Percentiles rank a stretch among this genome's conserved stretches.
Evolutionary conservation across 64 coral and sea anemone species (phyloP).

Genomic region (Montipora sp.): DNA sequence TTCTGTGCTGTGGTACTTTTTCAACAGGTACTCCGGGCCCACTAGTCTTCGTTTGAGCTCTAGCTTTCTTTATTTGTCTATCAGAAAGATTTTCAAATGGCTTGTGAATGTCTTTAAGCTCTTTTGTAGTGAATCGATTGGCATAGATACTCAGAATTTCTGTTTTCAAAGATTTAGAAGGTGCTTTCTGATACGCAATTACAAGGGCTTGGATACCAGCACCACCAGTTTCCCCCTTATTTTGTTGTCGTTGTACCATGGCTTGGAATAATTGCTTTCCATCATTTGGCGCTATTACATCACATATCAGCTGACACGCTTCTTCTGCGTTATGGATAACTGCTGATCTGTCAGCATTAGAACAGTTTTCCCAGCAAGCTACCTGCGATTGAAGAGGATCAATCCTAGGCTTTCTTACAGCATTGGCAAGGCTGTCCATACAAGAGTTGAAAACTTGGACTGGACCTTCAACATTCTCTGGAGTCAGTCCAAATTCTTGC

Average conservation of each 20-base stretch:
- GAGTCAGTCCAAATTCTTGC: not conserved
- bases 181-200: constrained; percentile 35
- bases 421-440: constrained; percentile 20
- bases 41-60: not conserved
- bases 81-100: constrained; percentile 43
- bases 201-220: constrained; percentile 10
- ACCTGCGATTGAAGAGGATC: constrained; percentile 39
- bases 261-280: constrained; percentile 11
- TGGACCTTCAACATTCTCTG: not conserved
- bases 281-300: constrained; percentile 21
- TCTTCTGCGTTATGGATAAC: constrained; percentile 44
- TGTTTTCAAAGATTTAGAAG: constrained; percentile 35
- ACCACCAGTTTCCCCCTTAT: not conserved
- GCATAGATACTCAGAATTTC: constrained; percentile 60
- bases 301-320: constrained; percentile 22
- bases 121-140: constrained; percentile 2
- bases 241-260: constrained; percentile 1
- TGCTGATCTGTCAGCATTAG: constrained; percentile 28
- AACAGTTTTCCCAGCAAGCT: not conserved
- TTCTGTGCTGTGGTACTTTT: constrained; percentile 28
- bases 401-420: constrained; percentile 28
- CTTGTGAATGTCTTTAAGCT: constrained; percentile 27
- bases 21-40: not conserved
- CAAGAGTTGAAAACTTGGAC: constrained; percentile 38
- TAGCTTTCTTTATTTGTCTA: constrained; percentile 36